Conservation (phyloP, 1,140 invertebrate species). For the Lasioglossum baleicum region DNA sequence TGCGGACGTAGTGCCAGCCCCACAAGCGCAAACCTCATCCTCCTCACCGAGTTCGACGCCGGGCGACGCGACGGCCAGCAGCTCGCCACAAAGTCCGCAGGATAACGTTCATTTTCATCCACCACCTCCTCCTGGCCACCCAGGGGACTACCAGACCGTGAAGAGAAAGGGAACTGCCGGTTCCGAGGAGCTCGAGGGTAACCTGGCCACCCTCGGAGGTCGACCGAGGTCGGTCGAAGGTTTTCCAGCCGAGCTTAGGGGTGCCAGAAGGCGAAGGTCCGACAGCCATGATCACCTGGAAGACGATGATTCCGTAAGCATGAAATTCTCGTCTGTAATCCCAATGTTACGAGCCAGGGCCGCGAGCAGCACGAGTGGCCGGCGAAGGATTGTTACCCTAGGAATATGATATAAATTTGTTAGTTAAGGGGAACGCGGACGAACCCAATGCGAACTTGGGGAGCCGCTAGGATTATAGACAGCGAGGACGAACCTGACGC, state of each 20-base stretch:
- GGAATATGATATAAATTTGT: no score
- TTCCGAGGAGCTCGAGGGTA: constrained; percentile 86
- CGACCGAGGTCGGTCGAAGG: constrained; percentile 90
- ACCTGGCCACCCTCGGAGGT: constrained; percentile 89
- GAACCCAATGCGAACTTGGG: no score
- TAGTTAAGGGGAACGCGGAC: no score
- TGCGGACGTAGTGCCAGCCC: constrained; percentile 88
- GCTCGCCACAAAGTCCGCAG: constrained; percentile 84
- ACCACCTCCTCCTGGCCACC: constrained; percentile 88
- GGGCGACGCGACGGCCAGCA: constrained; percentile 80
- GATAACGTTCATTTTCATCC: constrained; percentile 87
- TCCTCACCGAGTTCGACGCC: constrained; percentile 85
- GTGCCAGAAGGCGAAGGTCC: constrained; percentile 83
- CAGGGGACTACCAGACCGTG: constrained; percentile 87
- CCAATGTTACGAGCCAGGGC: no score
- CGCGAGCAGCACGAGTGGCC: no score
- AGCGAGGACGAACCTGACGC: no score
- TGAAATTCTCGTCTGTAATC: no score
- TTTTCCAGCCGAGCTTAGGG: constrained; percentile 85
- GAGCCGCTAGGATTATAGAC: no score
- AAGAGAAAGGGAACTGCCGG: constrained; percentile 88
- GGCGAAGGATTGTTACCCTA: no score
- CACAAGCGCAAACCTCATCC: constrained; percentile 85
- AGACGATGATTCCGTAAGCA: constrained; percentile 69
- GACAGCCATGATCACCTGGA: constrained; percentile 53